Evolutionary conservation across 2,113 vertebrate genomes (phyloP).

Genomic region (Charina bottae): DNA sequence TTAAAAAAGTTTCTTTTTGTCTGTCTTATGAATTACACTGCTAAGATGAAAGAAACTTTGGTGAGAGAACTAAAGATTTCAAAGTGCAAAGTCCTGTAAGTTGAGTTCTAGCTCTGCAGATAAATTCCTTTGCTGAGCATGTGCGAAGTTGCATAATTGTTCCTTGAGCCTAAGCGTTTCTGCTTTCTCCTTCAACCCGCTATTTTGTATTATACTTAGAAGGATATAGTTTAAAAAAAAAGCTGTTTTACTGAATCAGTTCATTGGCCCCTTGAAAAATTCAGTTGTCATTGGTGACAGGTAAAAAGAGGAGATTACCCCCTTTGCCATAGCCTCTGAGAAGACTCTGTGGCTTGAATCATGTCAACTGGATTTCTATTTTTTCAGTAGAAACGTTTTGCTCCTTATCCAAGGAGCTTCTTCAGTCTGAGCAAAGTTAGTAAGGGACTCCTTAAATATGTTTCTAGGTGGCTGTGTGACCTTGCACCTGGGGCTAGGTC

Average conservation of each 20-base stretch:
- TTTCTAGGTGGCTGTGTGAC: too few relatives aligned
- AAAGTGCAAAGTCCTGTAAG: not conserved
- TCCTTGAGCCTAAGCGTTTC: not conserved
- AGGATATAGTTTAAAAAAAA: not conserved
- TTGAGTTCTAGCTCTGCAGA: not conserved
- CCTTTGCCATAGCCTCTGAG: not conserved
- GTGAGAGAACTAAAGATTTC: not conserved
- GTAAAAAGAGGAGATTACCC: not conserved
- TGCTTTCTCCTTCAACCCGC: not conserved
- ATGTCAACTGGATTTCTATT: too few relatives aligned
- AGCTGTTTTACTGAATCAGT: not conserved
- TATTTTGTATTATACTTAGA: not conserved
- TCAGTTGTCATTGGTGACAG: not conserved
- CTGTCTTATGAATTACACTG: not conserved
- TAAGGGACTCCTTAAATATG: too few relatives aligned
- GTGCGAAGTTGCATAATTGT: not conserved
- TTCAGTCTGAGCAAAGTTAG: too few relatives aligned
- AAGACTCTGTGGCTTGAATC: too few relatives aligned
- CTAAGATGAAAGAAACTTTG: not conserved
- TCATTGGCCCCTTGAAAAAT: not conserved
- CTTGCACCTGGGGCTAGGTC: too few relatives aligned
- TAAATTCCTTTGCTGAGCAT: not conserved
- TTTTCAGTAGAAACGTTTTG: too few relatives aligned
- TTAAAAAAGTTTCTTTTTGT: not conserved
- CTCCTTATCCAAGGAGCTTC: too few relatives aligned